A percentile compares a stretch with the other conserved stretches of the same genome.
These are phyloP conservation scores for Chrysotoxum bicinctum DNA, from an alignment of 2,888 invertebrate genomes.

Conservation along the genomic window DNA sequence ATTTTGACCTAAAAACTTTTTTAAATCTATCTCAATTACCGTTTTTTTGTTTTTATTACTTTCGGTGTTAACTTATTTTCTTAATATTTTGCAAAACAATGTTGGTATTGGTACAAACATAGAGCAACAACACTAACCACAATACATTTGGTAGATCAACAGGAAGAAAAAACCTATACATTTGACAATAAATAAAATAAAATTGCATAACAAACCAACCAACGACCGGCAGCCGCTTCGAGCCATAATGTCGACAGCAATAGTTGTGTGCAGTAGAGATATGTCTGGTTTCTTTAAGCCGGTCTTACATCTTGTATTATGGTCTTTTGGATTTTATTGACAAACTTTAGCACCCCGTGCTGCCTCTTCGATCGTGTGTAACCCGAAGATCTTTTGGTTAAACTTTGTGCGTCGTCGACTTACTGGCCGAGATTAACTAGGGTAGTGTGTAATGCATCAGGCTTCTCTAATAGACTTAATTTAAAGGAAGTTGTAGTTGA, in stretches of 20 bases:
- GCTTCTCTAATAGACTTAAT: constrained; percentile 11
- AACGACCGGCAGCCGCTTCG: neutral
- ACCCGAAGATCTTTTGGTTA: constrained; percentile 33
- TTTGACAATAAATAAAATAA: constrained; percentile 57
- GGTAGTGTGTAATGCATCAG: constrained; percentile 55
- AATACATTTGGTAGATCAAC: constrained; percentile 37
- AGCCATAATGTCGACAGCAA: neutral
- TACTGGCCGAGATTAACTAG: constrained; percentile 38
- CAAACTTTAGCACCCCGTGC: constrained; percentile 18
- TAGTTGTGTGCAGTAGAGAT: constrained; percentile 11
- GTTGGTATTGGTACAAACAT: neutral
- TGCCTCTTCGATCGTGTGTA: constrained; percentile 17
- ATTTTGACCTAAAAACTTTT: constrained; percentile 21
- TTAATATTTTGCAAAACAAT: neutral
- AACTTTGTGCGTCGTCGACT: constrained; percentile 17
- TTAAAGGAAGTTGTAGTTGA: constrained; percentile 40
- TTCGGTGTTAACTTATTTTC: neutral
- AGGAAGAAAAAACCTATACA: constrained; percentile 52
- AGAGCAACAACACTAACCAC: constrained; percentile 9
- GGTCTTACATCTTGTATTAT: constrained; percentile 38
- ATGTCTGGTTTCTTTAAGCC: constrained; percentile 48
- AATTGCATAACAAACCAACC: constrained; percentile 50
- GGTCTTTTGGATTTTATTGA: constrained; percentile 32
- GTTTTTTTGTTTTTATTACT: neutral
- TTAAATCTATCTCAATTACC: constrained; percentile 28